phyloP scores from a whole-genome alignment of 2,888 invertebrate genomes.

The Metalampra italica region DNA sequence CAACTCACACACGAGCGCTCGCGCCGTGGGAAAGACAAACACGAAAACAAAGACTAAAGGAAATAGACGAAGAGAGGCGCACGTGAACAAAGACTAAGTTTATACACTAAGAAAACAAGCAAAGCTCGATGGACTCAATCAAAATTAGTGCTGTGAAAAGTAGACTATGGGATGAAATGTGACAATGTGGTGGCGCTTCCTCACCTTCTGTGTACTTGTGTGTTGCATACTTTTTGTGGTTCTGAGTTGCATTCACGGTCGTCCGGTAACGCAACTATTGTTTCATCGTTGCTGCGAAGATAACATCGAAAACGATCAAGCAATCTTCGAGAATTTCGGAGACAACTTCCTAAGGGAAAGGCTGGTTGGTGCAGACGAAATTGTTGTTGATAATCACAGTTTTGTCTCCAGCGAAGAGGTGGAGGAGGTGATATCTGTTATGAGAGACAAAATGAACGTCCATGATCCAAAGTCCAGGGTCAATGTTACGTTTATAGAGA shows the following conservation, averaged over 20 bases:
- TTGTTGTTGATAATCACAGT: slow-evolving; percentile 31
- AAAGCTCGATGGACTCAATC: neutral
- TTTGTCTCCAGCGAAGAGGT: slow-evolving; percentile 25
- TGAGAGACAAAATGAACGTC: slow-evolving; percentile 26
- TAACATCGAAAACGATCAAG: slow-evolving; percentile 61
- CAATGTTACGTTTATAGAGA: neutral
- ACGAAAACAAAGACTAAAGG: neutral
- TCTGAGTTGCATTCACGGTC: slow-evolving; percentile 50
- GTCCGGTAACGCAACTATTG: slow-evolving; percentile 53
- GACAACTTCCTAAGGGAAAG: slow-evolving; percentile 57
- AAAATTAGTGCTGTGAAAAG: neutral
- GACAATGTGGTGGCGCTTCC: slow-evolving; percentile 61
- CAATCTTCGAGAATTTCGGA: slow-evolving; percentile 54
- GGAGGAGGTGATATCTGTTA: slow-evolving; percentile 23
- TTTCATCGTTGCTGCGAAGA: slow-evolving; percentile 58
- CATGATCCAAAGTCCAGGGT: slow-evolving; percentile 28
- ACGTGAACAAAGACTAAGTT: no score
- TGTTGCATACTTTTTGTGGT: slow-evolving; percentile 54
- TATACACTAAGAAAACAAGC: neutral
- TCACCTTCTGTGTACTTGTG: slow-evolving; percentile 59
- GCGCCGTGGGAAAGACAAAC: slow-evolving; percentile 12
- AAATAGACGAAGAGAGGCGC: neutral
- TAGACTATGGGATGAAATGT: neutral
- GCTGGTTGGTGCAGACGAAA: slow-evolving; percentile 38
- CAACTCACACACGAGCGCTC: slow-evolving; percentile 8